Base-by-base conservation (phyloP, 1,140 invertebrate species). In the Nasonia longicornis region DNA sequence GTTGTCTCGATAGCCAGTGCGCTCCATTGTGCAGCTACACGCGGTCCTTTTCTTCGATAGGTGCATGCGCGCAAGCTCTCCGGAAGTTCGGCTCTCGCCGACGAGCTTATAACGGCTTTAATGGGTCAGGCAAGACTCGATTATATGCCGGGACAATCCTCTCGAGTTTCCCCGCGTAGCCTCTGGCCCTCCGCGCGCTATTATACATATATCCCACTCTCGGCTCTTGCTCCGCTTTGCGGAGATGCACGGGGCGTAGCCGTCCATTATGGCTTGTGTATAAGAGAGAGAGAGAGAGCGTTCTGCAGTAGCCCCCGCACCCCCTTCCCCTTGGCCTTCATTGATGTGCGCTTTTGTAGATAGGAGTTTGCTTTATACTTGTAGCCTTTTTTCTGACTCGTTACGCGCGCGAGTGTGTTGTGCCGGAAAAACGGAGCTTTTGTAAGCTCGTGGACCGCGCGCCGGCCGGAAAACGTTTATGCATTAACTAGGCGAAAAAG, bases 71-170 rank as follows among this genome's bases (percentile, higher is more conserved):
- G 31, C 64, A 77, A 48, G 64, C 64, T 42, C 42, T 8, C 11
- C 45, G 70, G n/a, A 42, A 38, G 67, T 12, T 7, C 35, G 42
- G 42, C n/a, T 35, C 74, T 79, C 11, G 48, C 20, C 20, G 77
- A 26, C 45, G 66, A 58, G 66, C 58, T 74, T 79, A n/a, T 58
- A 74, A 66, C 84, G 81, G 82, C 84, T 84, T 85, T 86, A 85
- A 87, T 85, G 84, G 84, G 83, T 85, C 84, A 84, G 83, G 77
- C 84, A 83, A 85, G 84, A 86, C 86, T 84, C 84, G 86, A 86
- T 87, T 87, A 85, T 84, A 78, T 83, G 80, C 84, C 80, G 83
- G 85, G 79, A 84, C 84, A 85, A 85, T 85, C 83, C 84, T 85
- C 85, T 78, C 78, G 82, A 84, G 85, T 81, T 85, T 78, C 81